These are phyloP conservation scores for Lysandra bellargus DNA, from an alignment of 2,888 invertebrate species.

Conservation along the genomic window DNA sequence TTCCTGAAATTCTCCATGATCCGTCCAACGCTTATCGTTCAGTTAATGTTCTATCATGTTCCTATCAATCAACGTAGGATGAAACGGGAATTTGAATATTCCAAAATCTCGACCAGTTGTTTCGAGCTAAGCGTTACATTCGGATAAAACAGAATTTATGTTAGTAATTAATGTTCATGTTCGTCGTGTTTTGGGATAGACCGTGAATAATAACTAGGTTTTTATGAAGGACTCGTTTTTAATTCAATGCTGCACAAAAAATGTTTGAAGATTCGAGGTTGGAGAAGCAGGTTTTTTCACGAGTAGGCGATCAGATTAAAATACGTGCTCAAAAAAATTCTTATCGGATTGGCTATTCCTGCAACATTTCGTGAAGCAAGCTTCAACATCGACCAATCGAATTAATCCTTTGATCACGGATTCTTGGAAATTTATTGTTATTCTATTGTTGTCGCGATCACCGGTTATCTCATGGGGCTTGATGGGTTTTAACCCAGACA, in stretches of 20 bases:
- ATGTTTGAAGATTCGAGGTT: too few species aligned
- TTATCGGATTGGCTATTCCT: too few species aligned
- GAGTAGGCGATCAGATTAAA: too few species aligned
- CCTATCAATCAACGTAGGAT: neutral
- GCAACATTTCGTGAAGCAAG: too few species aligned
- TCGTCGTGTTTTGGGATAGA: neutral
- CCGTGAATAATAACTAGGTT: neutral
- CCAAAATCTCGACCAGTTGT: neutral
- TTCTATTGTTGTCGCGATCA: too few species aligned
- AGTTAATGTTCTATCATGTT: neutral
- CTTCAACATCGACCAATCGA: too few species aligned
- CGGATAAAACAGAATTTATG: neutral
- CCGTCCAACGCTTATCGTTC: neutral
- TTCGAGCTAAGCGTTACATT: neutral
- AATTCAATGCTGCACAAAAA: neutral
- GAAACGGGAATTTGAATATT: neutral
- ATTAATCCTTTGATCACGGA: too few species aligned
- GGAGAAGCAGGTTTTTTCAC: too few species aligned
- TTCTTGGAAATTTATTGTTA: too few species aligned
- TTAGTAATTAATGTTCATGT: neutral
- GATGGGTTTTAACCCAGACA: too few species aligned
- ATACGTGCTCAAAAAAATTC: too few species aligned
- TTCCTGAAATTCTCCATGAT: conserved; percentile 8
- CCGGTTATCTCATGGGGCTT: too few species aligned
- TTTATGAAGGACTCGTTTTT: neutral